phyloP scores from a whole-genome alignment of 2,797 vertebrate species.

The Knipowitschia caucasica region DNA sequence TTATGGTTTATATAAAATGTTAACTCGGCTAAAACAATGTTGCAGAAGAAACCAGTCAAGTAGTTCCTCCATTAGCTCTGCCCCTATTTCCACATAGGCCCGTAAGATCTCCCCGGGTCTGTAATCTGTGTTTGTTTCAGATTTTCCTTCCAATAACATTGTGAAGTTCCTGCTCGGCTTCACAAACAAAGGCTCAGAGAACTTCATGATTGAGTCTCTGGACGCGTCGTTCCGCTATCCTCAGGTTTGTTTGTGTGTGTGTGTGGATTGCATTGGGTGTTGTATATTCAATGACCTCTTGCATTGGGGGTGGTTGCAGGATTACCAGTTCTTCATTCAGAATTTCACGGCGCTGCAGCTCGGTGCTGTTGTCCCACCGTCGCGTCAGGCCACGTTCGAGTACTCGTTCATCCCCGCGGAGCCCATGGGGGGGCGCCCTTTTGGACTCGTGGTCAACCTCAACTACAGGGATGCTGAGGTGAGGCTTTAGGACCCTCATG shows the following conservation, averaged over 20 bases:
- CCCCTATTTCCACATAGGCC: background rate
- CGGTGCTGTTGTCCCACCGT: constrained; percentile 82
- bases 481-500: too few relatives aligned
- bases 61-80: too few relatives aligned
- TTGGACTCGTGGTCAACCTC: constrained; percentile 95
- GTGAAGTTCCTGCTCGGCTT: constrained; percentile 98
- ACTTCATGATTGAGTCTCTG: constrained; percentile 90
- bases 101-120: too few relatives aligned
- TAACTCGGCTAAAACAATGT: too few relatives aligned
- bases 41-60: too few relatives aligned
- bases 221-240: constrained; percentile 98
- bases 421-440: constrained; percentile 96
- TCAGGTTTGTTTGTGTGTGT: constrained; percentile 38
- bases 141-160: constrained; percentile 95
- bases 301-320: constrained; percentile 79
- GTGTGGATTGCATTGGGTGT: too few relatives aligned
- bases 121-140: too few relatives aligned
- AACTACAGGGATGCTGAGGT: constrained; percentile 94
- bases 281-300: background rate
- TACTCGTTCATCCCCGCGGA: constrained; percentile 98
- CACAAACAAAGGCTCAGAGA: constrained; percentile 91
- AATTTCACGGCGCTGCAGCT: constrained; percentile 97
- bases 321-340: constrained; percentile 99
- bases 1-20: too few relatives aligned
- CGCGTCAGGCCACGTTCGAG: constrained; percentile 93